Evolutionary conservation across 1,140 invertebrate genomes (phyloP).

Genomic region (Drosophila kohkoa): DNA sequence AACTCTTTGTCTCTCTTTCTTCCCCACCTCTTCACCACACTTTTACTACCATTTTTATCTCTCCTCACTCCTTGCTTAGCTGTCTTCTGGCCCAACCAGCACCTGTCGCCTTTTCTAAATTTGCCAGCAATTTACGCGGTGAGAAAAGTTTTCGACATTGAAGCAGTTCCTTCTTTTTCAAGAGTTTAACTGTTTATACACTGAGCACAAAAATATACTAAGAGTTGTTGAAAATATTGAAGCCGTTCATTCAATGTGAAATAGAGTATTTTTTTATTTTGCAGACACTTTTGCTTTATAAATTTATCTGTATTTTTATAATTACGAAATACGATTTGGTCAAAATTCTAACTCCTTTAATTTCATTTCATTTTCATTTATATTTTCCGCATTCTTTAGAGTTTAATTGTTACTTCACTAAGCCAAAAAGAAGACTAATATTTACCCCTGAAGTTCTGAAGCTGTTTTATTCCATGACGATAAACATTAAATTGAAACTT

Average conservation of each 20-base stretch:
- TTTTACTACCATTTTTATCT: not conserved
- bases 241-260: too few species aligned
- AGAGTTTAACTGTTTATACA: not conserved
- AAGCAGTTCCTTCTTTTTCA: not conserved
- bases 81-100: not conserved
- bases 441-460: not conserved
- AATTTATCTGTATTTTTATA: too few species aligned
- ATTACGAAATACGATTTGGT: too few species aligned
- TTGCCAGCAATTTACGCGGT: conserved; percentile 9
- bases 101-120: not conserved
- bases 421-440: not conserved
- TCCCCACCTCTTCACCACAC: not conserved
- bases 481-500: too few species aligned
- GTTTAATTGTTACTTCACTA: too few species aligned
- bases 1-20: not conserved
- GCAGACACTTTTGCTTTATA: too few species aligned
- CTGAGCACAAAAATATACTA: not conserved
- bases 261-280: too few species aligned
- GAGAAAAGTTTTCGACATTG: conserved; percentile 7
- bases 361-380: too few species aligned
- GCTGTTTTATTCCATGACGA: too few species aligned
- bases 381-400: too few species aligned
- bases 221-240: too few species aligned
- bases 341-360: too few species aligned
- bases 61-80: not conserved